Evolutionary conservation across 1,140 invertebrate genomes (phyloP), one percentile per base, ranked within the genome.

Genomic region (Bombus haemorrhoidalis): DNA sequence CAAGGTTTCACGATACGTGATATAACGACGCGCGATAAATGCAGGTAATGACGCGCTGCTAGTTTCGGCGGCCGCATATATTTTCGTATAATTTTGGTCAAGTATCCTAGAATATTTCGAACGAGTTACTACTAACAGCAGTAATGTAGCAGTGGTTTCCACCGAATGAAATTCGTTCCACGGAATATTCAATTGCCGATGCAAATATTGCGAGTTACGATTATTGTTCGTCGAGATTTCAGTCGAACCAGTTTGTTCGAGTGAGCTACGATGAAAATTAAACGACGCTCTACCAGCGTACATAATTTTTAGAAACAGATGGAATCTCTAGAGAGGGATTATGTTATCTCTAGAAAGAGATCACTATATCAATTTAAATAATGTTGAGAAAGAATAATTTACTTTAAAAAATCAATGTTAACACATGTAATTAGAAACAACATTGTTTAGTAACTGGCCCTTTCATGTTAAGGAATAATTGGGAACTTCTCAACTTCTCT

Each of bases 21-120:
- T 25, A 43, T 68, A 77, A 77, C 81, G 68, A 77, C 41, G 57
- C 18, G 39, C 57, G 80, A 43, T 73, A 82, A 64, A 62, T 34
- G 39, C 39, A 37, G 53, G 34, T n/a, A 81, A 81, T 62, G 34
- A 81, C 68, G 53, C 25, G 47, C 15, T 18, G n/a, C 53, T 25
- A 62, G 28, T 41, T 32, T 15, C n/a, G 15, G 9, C 32, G 28
- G 25, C 53, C 57, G 57, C 69, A 34, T 78, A 83, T 78, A 47
- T 57, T 83, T 41, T 47, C 22, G 34, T n/a, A 47, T 28, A 85
- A 85, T 80, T 84, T 79, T 68, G 22, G 37, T 41, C 34, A 32
- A 64, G 39, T 25, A 41, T 41, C 15, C 5, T n/a, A n/a, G 13
- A n/a, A 32, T 32, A 32, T 39, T 64, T 25, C 75, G 57, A 78